Conservation (phyloP, 2,113 vertebrate genomes). For the Illadopsis cleaveri region DNA sequence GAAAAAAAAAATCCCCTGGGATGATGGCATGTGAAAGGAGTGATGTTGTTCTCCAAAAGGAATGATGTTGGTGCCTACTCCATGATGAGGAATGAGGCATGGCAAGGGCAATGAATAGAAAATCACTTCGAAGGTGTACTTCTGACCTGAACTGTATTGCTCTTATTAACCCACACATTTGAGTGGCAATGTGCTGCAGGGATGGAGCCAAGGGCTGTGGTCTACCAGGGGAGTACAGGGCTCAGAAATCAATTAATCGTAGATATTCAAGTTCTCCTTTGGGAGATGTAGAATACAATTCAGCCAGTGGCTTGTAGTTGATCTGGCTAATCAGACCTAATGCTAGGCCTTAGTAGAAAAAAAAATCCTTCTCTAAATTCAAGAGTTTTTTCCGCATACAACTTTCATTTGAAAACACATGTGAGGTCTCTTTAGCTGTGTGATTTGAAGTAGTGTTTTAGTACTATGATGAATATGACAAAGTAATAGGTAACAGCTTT, state of each 20-base stretch:
- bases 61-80: neutral
- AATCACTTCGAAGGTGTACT: neutral
- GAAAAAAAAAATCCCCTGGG: neutral
- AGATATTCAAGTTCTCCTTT: neutral
- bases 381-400: neutral
- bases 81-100: neutral
- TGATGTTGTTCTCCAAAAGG: neutral
- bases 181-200: neutral
- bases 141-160: neutral
- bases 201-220: accelerated
- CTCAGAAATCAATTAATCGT: neutral
- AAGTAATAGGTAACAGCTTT: neutral
- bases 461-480: neutral
- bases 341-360: neutral
- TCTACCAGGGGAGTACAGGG: too few species aligned
- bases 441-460: neutral
- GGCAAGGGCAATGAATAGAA: neutral
- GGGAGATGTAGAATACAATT: neutral
- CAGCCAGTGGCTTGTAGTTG: neutral
- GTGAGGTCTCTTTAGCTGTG: neutral
- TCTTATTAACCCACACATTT: neutral
- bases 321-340: neutral
- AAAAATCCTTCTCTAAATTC: neutral
- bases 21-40: neutral
- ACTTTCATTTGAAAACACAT: neutral